Evolutionary conservation across 30 jellyfish, hydroid and myxozoan species (phyloP), one percentile per base, ranked within the genome.

Genomic region (Turritopsis rubra): DNA sequence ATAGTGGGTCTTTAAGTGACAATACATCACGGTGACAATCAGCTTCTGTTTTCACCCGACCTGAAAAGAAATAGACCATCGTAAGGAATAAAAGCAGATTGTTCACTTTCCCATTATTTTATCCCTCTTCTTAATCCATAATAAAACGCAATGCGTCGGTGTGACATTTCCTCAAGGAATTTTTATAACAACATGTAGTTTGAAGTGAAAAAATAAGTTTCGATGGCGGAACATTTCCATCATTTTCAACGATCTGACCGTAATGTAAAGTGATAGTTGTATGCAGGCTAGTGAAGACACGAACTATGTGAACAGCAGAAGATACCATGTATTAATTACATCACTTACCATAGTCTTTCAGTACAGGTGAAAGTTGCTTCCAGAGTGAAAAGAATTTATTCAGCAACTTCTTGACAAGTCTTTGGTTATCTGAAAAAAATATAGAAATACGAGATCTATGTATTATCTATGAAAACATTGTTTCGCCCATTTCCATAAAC

Each of bases 271-370:
- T n/a, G n/a, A n/a, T n/a, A n/a, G n/a, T n/a, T n/a, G n/a, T n/a
- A n/a, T n/a, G n/a, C n/a, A n/a, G n/a, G n/a, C n/a, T n/a, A n/a
- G n/a, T n/a, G n/a, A n/a, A n/a, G n/a, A n/a, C n/a, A n/a, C n/a
- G n/a, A n/a, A n/a, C n/a, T n/a, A n/a, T n/a, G n/a, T n/a, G n/a
- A n/a, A n/a, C n/a, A n/a, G n/a, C n/a, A n/a, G n/a, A n/a, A n/a
- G n/a, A n/a, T n/a, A n/a, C n/a, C n/a, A n/a, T n/a, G n/a, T n/a
- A n/a, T 68, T n/a, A n/a, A n/a, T n/a, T 68, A 27, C 30, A n/a
- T n/a, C n/a, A n/a, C 77, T 68, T 68, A 68, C 77, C 8, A 68
- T 68, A 68, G 16, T 68, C 30, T 68, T 68, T 68, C 30, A 68
- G 30, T 8, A 19, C 28, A n/a, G 31, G 31, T 9, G 28, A n/a